Base-by-base conservation (phyloP, 2,113 vertebrate species). In the Rhinichthys klamathensis region DNA sequence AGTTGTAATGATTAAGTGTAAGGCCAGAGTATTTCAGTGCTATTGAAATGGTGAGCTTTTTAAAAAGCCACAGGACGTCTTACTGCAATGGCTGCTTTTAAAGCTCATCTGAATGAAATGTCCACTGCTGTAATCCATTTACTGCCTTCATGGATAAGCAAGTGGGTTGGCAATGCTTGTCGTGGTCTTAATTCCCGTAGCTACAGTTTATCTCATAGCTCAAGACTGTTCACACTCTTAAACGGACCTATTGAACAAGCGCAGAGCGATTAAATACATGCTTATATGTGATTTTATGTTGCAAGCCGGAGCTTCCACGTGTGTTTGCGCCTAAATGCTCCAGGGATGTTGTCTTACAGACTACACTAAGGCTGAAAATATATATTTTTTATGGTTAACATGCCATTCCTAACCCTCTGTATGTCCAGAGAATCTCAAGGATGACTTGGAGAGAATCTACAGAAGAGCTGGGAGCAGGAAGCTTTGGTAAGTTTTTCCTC, bases 401-500 rank as follows among this genome's bases (percentile, higher is more conserved):
- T 61, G 77, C n/a, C 13, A 27, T 27, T 63, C 6, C 25, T 61
- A 79, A 58, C 35, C 25, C 3, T 49, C 46, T 90, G 90, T 90
- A 51, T 83, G 91, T 93, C 23, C 92, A 96, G 99, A 96, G 94
- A 93, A 93, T 75, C 90, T 98, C 89, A 94, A 91, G 89, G 96
- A 97, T 51, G 96, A 97, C 86, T 93, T 99, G 91, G 98, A 99
- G 93, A 96, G 97, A 89, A 94, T 99, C 94, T 99, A 99, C 90
- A 96, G 97, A 91, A 95, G 94, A 94, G 97, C 97, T 58, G 98
- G 98, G 84, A 99, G 95, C 95, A 96, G 94, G 90, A 99, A 99
- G 85, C 96, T 98, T 94, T 99, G 98, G 98, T 99, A 96, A 93
- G 97, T 96, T 60, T 95, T 92, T 72, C 58, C 16, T 23, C 25